Evolutionary conservation across 2,113 vertebrate species (phyloP).

Genomic region (Peromyscus polionotus): DNA sequence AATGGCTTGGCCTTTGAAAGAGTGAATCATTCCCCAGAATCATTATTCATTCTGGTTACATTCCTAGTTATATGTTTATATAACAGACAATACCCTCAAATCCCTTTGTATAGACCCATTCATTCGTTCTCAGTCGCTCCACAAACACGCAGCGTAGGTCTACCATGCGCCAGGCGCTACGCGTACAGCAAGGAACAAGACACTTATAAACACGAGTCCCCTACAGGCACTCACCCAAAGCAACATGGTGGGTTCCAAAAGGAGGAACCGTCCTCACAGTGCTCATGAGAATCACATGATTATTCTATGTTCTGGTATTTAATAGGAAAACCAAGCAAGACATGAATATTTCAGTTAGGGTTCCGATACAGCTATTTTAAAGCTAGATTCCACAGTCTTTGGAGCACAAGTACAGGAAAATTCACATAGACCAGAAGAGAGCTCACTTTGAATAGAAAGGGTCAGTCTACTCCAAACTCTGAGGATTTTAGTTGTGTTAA

Average conservation of each 20-base stretch:
- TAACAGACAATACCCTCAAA: neutral
- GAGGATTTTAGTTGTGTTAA: neutral
- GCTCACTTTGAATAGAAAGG: neutral
- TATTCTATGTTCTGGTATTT: neutral
- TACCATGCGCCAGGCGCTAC: neutral
- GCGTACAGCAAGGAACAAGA: neutral
- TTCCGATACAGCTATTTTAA: neutral
- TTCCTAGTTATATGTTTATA: slow-evolving; percentile 7
- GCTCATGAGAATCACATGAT: neutral
- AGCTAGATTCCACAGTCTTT: neutral
- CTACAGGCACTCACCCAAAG: neutral
- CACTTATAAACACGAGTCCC: neutral
- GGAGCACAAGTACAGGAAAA: neutral
- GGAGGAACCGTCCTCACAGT: slow-evolving; percentile 9
- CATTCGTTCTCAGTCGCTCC: neutral
- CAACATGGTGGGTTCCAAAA: neutral
- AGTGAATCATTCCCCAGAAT: neutral
- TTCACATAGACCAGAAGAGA: neutral
- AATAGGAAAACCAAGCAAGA: neutral
- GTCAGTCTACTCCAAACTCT: neutral
- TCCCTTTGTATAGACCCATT: neutral
- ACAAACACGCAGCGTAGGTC: neutral
- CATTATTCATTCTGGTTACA: neutral
- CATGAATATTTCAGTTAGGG: neutral
- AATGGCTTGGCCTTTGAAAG: neutral